A percentile compares a stretch with the other conserved stretches of the same genome.
phyloP scores from a whole-genome alignment of 2,113 vertebrate species.

The Microtus montanus region DNA sequence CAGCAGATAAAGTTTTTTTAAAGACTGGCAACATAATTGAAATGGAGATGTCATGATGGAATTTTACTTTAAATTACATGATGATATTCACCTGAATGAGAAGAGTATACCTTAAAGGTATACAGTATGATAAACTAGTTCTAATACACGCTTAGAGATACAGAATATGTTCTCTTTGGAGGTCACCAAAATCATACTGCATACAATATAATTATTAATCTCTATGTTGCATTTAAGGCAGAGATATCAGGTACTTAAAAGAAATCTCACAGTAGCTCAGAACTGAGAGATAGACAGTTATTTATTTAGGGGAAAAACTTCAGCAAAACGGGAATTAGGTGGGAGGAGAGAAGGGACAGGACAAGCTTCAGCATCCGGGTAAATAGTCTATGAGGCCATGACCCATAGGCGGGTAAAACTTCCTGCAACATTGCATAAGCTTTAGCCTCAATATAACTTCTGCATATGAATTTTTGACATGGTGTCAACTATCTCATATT shows the following conservation, averaged over 20 bases:
- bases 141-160: neutral
- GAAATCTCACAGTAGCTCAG: too few species aligned
- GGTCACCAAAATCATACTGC: neutral
- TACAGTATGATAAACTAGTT: neutral
- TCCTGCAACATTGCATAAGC: neutral
- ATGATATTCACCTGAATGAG: neutral
- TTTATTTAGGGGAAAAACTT: too few species aligned
- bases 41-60: neutral
- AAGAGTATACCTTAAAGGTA: neutral
- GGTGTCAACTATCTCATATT: neutral
- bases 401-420: too few species aligned
- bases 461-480: conserved; percentile 1
- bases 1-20: neutral
- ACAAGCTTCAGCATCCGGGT: too few species aligned
- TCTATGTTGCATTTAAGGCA: neutral
- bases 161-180: neutral
- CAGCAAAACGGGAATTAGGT: too few species aligned
- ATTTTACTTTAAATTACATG: neutral
- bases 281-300: too few species aligned
- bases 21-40: neutral
- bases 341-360: too few species aligned
- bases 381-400: too few species aligned
- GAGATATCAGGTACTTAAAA: too few species aligned
- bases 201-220: neutral
- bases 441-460: neutral